Evolutionary conservation across 23 tunicate species (phyloP), one percentile per base, ranked within the genome.

Genomic region (Styela clava): DNA sequence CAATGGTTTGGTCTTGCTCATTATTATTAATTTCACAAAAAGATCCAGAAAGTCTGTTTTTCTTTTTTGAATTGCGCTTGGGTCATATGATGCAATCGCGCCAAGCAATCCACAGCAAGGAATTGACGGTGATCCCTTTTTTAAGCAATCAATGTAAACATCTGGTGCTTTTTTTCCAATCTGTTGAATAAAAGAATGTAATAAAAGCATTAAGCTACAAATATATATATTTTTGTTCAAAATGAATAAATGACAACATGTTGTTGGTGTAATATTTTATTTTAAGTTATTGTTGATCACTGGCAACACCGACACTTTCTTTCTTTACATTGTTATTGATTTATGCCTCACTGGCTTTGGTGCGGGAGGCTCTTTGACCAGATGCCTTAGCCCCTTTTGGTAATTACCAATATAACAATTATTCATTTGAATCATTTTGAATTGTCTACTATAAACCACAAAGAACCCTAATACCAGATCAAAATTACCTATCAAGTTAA

Each of bases 1-100:
- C 65, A 16, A 29, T 28, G 81, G 81, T 52, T 25, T 76, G 32
- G 81, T 76, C 37, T 37, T 35, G 31, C 32, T 37, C 32, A 37
- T 33, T 16, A 76, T 24, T 24, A 76, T 36, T 56, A 76, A 24
- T 27, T 76, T 76, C 2, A 76, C 81, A 2, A 31, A 76, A 1
- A 52, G 65, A 25, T 76, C 37, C 0, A 76, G 62, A 52, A 44
- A 76, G 12, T 76, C 64, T 23, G 35, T 56, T 76, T 36, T 76
- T 52, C 31, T 36, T 19, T 36, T 26, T 0, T 44, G 52, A 44
- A 76, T 22, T 0, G 52, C 27, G 31, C 26, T 23, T 76, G 81
- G 1, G 44, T 76, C 52, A 1, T 24, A 36, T 0, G 81, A 76
- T 21, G 65, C 81, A 25, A 76, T 52, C 12, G 64, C 81, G 35